Conservation (phyloP, 2,113 vertebrate genomes). For the Cricetomys ansorgei region DNA sequence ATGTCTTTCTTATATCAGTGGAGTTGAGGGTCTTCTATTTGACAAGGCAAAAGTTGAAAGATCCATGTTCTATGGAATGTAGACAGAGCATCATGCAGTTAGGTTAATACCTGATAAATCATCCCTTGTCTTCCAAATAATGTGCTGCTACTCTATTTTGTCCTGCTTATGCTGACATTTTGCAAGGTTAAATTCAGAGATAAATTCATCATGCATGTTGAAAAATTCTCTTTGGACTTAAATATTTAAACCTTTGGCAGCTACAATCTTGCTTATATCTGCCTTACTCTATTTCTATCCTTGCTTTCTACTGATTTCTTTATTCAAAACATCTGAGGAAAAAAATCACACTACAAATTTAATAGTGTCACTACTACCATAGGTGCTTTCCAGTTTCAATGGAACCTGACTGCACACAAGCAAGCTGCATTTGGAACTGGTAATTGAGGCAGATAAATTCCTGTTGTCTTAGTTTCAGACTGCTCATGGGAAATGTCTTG, state of each 20-base stretch:
- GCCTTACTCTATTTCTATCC: not conserved
- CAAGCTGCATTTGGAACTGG: not conserved
- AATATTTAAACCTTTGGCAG: not conserved
- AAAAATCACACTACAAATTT: not conserved
- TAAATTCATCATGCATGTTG: not conserved
- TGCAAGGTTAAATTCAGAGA: not conserved
- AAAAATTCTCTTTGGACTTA: not conserved
- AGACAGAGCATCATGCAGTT: not conserved
- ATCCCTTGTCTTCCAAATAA: not conserved
- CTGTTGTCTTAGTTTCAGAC: not conserved
- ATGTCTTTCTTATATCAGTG: not conserved
- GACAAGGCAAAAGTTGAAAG: not conserved
- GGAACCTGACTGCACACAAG: not conserved
- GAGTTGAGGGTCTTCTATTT: not conserved
- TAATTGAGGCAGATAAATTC: not conserved
- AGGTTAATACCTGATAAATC: not conserved
- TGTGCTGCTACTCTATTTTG: fast-evolving
- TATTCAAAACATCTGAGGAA: not conserved
- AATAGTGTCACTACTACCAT: not conserved
- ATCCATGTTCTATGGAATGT: not conserved
- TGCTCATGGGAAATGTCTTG: not conserved
- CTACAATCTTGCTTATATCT: not conserved
- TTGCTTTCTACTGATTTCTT: not conserved
- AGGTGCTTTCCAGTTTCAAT: not conserved
- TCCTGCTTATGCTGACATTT: not conserved